phyloP scores from a whole-genome alignment of 2,797 vertebrate species.

The Euphonia xanthogaster region DNA sequence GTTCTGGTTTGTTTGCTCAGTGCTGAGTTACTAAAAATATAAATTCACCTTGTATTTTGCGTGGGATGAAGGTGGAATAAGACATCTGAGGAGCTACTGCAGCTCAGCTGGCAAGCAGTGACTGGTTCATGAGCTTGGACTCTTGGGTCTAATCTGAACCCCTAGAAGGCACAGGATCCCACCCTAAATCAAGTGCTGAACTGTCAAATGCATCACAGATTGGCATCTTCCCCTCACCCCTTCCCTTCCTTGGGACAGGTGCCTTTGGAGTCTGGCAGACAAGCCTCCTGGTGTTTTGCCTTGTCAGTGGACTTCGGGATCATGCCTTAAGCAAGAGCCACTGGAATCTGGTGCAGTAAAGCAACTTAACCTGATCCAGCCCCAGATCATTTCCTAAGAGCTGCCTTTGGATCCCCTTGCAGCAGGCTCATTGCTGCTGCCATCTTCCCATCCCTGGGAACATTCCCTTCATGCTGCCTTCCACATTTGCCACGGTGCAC shows the following conservation, averaged over 20 bases:
- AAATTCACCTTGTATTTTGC: neutral
- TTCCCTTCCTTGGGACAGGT: neutral
- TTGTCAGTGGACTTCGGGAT: neutral
- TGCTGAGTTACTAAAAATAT: neutral
- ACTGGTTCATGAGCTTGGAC: neutral
- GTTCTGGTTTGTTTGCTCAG: neutral
- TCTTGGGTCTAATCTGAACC: neutral
- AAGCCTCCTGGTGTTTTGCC: neutral
- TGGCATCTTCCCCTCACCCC: neutral
- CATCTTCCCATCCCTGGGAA: accelerated
- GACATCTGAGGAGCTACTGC: neutral
- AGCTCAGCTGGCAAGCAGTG: neutral
- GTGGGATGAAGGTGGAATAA: neutral
- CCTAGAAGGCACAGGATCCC: neutral
- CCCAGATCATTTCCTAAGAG: neutral
- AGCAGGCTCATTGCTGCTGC: neutral
- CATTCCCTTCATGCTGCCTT: neutral
- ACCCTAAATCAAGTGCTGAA: neutral
- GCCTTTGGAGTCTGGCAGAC: neutral
- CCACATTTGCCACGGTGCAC: neutral
- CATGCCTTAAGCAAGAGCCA: neutral
- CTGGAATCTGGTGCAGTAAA: neutral
- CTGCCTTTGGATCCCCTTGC: neutral
- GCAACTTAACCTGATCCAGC: neutral
- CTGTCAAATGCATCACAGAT: neutral